Evolutionary conservation across 2,113 vertebrate species (phyloP).

Genomic region (Mobula hypostoma): DNA sequence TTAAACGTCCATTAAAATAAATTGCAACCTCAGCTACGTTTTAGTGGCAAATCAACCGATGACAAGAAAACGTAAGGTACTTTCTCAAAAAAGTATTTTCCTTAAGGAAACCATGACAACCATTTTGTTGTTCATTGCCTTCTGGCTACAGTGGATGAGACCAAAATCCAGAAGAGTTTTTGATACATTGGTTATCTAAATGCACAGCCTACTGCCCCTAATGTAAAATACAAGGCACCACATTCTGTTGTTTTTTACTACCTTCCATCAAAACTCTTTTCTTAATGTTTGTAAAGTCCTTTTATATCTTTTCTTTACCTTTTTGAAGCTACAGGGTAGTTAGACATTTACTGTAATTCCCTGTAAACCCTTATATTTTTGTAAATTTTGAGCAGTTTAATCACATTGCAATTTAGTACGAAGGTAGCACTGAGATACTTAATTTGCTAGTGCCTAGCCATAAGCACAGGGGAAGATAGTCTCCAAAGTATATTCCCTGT

Average conservation of each 20-base stretch:
- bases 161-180: neutral
- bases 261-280: neutral
- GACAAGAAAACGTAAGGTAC: neutral
- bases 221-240: neutral
- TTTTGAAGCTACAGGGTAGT: neutral
- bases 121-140: neutral
- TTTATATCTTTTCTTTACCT: neutral
- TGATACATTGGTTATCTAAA: neutral
- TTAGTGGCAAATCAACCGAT: neutral
- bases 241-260: neutral
- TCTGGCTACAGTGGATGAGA: neutral
- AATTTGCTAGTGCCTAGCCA: neutral
- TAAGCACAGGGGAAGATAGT: neutral
- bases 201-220: neutral
- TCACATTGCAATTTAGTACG: neutral
- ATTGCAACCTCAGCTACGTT: neutral
- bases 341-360: neutral
- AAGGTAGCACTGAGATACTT: neutral
- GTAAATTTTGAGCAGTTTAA: neutral
- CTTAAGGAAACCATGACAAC: neutral
- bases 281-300: neutral
- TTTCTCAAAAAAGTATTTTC: neutral
- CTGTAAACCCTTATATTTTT: neutral
- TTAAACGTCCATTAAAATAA: constrained; percentile 4
- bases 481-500: neutral